Evolutionary conservation across 2,888 invertebrate species (phyloP).

Genomic region (Deilephila elpenor): DNA sequence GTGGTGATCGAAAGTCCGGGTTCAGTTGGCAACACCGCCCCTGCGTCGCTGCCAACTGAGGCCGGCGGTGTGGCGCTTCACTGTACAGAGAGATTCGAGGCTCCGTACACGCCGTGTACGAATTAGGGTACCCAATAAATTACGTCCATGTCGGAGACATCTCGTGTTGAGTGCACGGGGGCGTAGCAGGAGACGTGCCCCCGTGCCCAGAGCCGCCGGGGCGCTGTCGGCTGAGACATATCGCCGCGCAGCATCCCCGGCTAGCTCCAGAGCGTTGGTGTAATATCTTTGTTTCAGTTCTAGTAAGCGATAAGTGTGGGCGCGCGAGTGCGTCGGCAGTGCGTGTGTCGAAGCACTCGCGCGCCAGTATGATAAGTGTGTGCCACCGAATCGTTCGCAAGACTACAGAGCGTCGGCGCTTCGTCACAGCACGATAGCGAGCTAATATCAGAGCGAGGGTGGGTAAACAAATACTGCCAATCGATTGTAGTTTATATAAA

Average conservation of each 20-base stretch:
- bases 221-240: neutral
- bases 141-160: slow-evolving; percentile 51
- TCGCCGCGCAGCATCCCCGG: neutral
- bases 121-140: slow-evolving; percentile 56
- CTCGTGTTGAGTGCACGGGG: slow-evolving; percentile 9
- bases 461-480: slow-evolving; percentile 81
- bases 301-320: slow-evolving; percentile 42
- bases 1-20: slow-evolving; percentile 32
- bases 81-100: slow-evolving; percentile 25
- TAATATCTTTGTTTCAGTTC: slow-evolving; percentile 33
- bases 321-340: slow-evolving; percentile 8
- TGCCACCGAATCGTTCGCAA: slow-evolving; percentile 27
- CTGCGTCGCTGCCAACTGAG: neutral
- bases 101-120: slow-evolving; percentile 40
- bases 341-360: neutral
- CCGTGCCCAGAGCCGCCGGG: slow-evolving; percentile 16
- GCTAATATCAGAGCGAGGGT: slow-evolving; percentile 69
- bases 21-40: slow-evolving; percentile 30
- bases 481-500: slow-evolving; percentile 79
- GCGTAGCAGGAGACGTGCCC: neutral
- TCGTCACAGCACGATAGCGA: slow-evolving; percentile 57
- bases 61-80: slow-evolving; percentile 17
- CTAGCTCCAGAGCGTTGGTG: slow-evolving; percentile 26
- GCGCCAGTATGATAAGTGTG: slow-evolving; percentile 27
- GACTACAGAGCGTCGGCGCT: slow-evolving; percentile 32